Conservation (phyloP, 2,888 invertebrate genomes). For the Lithophane semibrunnea region DNA sequence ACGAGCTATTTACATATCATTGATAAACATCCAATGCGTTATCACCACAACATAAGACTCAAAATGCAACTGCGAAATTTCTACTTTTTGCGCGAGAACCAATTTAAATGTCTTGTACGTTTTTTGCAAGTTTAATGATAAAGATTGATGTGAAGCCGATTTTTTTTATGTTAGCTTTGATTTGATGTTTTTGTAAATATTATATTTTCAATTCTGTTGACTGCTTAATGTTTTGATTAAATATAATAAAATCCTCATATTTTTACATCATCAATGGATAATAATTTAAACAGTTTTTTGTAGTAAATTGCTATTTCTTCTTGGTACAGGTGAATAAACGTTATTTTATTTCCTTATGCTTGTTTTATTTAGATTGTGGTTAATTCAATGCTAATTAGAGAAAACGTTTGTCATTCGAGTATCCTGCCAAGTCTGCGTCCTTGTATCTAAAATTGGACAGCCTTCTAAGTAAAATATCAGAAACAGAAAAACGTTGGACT, state of each 20-base stretch:
- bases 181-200: conserved; percentile 39
- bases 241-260: conserved; percentile 21
- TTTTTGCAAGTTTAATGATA: conserved; percentile 50
- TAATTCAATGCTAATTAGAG: conserved; percentile 58
- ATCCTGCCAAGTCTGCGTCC: conserved; percentile 35
- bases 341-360: conserved; percentile 20
- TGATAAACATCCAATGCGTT: conserved; percentile 56
- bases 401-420: conserved; percentile 44
- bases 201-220: conserved; percentile 11
- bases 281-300: not conserved
- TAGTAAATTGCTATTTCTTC: not conserved
- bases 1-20: conserved; percentile 64
- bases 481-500: no score
- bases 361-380: conserved; percentile 40
- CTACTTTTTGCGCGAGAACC: conserved; percentile 42
- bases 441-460: conserved; percentile 16
- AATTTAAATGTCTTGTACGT: conserved; percentile 48
- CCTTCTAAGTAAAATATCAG: not conserved
- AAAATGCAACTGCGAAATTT: conserved; percentile 52
- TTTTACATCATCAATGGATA: not conserved
- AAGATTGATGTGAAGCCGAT: conserved; percentile 57
- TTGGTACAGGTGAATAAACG: not conserved
- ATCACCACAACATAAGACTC: conserved; percentile 51
- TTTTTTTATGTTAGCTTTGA: conserved; percentile 39
- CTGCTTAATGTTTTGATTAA: conserved; percentile 27